A percentile compares a stretch with the other conserved stretches of the same genome.
Evolutionary conservation across 2,113 vertebrate genomes (phyloP).

Genomic region (cat (Felis catus)): F.catus_Fca126_mat1.0 CM031420.1:1452501-1453000

Average conservation of each 20-base stretch:
- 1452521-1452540: accelerated
- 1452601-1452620: not conserved
- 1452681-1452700: not conserved
- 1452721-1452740: not conserved
- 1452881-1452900: not conserved
- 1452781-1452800: not conserved
- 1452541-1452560: not conserved
- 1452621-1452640: not conserved
- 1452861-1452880: too few species aligned
- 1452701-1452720: not conserved
- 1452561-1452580: accelerated
- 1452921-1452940: not conserved
- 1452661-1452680: accelerated
- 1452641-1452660: accelerated
- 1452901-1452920: too few species aligned
- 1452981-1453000: not conserved
- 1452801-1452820: accelerated
- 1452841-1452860: not conserved
- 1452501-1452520: conserved; percentile 93
- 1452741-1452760: accelerated
- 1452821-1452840: accelerated
- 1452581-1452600: not conserved
- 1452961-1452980: not conserved
- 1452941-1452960: accelerated
- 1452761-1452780: not conserved